These are phyloP conservation scores for Endotricha flammealis DNA, from an alignment of 2,888 invertebrate genomes.

Conservation along the genomic window DNA sequence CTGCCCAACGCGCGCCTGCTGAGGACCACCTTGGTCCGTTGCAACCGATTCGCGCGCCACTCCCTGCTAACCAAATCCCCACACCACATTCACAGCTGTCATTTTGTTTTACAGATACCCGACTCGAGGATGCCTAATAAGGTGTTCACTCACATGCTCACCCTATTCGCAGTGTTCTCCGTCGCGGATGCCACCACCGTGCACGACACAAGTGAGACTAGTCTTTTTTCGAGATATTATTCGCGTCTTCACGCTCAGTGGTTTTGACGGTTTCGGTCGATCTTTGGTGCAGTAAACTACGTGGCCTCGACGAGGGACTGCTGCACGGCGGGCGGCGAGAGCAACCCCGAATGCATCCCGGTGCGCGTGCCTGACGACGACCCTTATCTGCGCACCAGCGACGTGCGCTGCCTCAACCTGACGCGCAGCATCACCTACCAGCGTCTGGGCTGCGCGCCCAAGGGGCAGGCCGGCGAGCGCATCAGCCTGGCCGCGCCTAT, in stretches of 20 bases:
- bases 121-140: slow-evolving; percentile 10
- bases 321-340: slow-evolving; percentile 20
- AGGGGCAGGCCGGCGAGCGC: slow-evolving; percentile 29
- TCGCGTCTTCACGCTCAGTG: too few species aligned
- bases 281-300: slow-evolving; percentile 25
- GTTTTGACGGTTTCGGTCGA: too few species aligned
- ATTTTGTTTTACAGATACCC: not conserved
- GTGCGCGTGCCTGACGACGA: slow-evolving; percentile 36
- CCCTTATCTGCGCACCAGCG: slow-evolving; percentile 30
- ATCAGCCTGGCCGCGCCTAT: slow-evolving; percentile 37
- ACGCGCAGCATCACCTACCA: slow-evolving; percentile 42
- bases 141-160: slow-evolving; percentile 11
- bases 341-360: slow-evolving; percentile 32
- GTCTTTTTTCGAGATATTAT: not conserved
- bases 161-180: slow-evolving; percentile 17
- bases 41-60: not conserved
- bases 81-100: not conserved
- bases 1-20: slow-evolving; percentile 21
- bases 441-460: slow-evolving; percentile 32
- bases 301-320: slow-evolving; percentile 18
- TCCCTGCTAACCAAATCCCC: too few species aligned
- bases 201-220: slow-evolving; percentile 23
- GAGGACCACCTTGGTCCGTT: slow-evolving; percentile 11
- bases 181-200: slow-evolving; percentile 25
- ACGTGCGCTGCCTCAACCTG: slow-evolving; percentile 40